Base-by-base conservation (phyloP, 2,113 vertebrate species). In the Spermophilus dauricus region DNA sequence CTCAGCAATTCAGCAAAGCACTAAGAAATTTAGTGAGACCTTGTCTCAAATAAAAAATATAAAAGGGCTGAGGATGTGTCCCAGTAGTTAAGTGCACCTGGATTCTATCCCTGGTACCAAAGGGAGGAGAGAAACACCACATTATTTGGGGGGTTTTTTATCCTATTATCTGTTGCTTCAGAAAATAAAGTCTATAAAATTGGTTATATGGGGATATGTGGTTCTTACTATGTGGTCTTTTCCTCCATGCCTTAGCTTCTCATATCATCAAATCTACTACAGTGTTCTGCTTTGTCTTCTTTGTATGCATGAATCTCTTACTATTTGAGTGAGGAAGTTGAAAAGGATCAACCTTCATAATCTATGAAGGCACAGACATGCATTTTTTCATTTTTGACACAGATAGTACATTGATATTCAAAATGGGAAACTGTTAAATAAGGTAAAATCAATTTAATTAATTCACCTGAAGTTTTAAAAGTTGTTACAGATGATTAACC, bases 401-500 rank as follows among this genome's bases (percentile, higher is more conserved):
- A 82, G 12, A 77, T 45, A 45, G 26, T 34, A 82, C 20, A 92
- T 86, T 73, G n/a, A 9, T 45, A 80, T 80, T 90, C 20, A 90
- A 94, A 81, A 80, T 56, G 2, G 24, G 20, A 95, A 89, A 51
- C 14, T 75, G 80, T 76, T 58, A 92, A 69, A 4, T 81, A 90
- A 92, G 16, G 39, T 67, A 87, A 87, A 93, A 67, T 88, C 30
- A 91, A 87, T 61, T 75, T 83, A 94, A 69, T 95, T 72, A 65
- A 26, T 37, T 67, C 28, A 86, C 4, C 26, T 80, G 95, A 65
- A 4, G 13, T 82, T 93, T 87, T 70, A 91, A 90, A 88, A 88
- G 7, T 81, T 94, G 69, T 76, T 42, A 86, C 30, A 87, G 82
- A 91, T 93, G 14, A 85, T 67, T 95, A 76, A 70, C 86, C 37